A percentile compares a stretch with the other conserved stretches of the same genome.
Conservation (phyloP, 2,888 invertebrate genomes). For the Stictocephala bisonia region DNA sequence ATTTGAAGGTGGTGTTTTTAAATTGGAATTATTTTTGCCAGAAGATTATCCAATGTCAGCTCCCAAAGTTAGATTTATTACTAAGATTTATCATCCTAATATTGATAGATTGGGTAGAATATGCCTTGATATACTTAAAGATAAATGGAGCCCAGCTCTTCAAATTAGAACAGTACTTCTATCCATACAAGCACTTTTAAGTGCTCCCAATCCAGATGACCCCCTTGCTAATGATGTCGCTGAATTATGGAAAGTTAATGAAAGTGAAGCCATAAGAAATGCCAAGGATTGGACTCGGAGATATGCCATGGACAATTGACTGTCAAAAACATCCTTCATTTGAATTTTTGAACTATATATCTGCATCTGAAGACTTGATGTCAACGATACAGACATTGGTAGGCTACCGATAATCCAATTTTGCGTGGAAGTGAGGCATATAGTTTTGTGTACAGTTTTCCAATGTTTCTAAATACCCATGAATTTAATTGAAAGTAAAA, state of each 20-base stretch:
- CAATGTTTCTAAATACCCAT: constrained; percentile 26
- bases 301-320: constrained; percentile 87
- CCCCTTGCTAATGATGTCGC: constrained; percentile 99
- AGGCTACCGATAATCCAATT: constrained; percentile 6
- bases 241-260: constrained; percentile 99
- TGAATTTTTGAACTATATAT: constrained; percentile 26
- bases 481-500: constrained; percentile 9
- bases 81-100: constrained; percentile 99
- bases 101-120: constrained; percentile 99
- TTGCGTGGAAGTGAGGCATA: constrained; percentile 17
- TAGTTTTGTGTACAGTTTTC: constrained; percentile 21
- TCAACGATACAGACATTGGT: constrained; percentile 37
- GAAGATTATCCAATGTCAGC: constrained; percentile 99
- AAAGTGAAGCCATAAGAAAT: constrained; percentile 96
- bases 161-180: constrained; percentile 99
- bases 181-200: constrained; percentile 97
- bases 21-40: constrained; percentile 98
- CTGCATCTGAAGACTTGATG: constrained; percentile 7
- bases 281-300: constrained; percentile 96
- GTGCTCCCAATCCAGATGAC: constrained; percentile 99
- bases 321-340: constrained; percentile 24
- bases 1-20: constrained; percentile 98
- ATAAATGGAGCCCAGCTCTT: constrained; percentile 98
- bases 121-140: constrained; percentile 99
- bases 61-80: constrained; percentile 99